phyloP scores from a whole-genome alignment of 2,888 invertebrate species.

The Hypolimnas misippus region DNA sequence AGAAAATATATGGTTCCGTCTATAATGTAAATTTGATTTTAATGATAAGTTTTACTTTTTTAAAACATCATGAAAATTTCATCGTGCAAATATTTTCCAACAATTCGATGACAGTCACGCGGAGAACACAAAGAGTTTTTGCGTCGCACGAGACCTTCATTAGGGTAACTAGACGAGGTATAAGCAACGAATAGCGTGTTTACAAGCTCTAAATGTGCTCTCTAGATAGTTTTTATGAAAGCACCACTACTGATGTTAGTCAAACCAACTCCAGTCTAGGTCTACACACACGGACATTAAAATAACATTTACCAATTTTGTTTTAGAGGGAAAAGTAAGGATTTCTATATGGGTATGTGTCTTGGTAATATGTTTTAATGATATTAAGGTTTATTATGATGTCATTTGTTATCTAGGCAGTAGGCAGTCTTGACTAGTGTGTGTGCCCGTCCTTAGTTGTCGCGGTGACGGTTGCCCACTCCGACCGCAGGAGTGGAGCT shows the following conservation, averaged over 20 bases:
- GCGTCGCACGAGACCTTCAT: slow-evolving; percentile 48
- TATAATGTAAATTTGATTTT: neutral
- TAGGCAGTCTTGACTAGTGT: slow-evolving; percentile 28
- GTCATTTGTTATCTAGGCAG: slow-evolving; percentile 9
- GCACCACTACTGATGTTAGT: slow-evolving; percentile 29
- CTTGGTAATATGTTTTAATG: neutral
- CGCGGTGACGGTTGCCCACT: slow-evolving; percentile 65
- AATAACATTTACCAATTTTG: neutral
- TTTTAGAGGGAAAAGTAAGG: neutral
- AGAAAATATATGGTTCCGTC: too few species aligned
- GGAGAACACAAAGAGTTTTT: slow-evolving; percentile 42
- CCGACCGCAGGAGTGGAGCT: slow-evolving; percentile 66
- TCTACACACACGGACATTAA: slow-evolving; percentile 6
- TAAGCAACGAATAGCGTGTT: slow-evolving; percentile 52
- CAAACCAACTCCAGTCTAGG: slow-evolving; percentile 9
- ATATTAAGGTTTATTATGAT: neutral
- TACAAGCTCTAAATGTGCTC: slow-evolving; percentile 55
- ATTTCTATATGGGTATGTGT: neutral
- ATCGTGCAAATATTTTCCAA: slow-evolving; percentile 9
- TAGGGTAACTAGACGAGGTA: slow-evolving; percentile 50
- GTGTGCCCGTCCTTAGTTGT: slow-evolving; percentile 48
- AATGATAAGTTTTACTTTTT: neutral
- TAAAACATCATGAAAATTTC: neutral
- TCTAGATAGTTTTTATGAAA: slow-evolving; percentile 63
- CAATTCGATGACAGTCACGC: slow-evolving; percentile 37